Evolutionary conservation across 2,797 vertebrate genomes (phyloP), one percentile per base, ranked within the genome.

Genomic region (Melanotaenia boesemani): DNA sequence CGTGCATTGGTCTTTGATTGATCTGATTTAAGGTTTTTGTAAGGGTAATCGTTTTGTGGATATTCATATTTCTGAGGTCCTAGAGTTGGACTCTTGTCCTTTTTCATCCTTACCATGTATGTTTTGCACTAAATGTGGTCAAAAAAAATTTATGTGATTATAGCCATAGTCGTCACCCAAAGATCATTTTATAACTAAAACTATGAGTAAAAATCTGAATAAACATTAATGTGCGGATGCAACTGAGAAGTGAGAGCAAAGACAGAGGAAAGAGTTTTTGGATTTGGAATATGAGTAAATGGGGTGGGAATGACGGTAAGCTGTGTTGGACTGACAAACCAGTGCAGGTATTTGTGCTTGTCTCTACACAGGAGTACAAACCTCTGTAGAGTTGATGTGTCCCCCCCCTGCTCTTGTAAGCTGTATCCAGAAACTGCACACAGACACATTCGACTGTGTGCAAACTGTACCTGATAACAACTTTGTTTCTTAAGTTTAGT

Each of bases 311-410:
- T 10, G 13, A 41, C 6, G 46, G 11, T 81, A 72, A 63, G 28
- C 72, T 75, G 15, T 10, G 8, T 37, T 76, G 70, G 63, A 70
- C 74, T 78, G 76, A 77, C 50, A 60, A 72, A 62, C 54, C 72
- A 58, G 67, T 70, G 66, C 50, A 66, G 63, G 74, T 76, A 13
- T 63, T 39, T 72, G 73, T 41, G 37, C 59, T 86, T 63, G 76
- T 83, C 75, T 50, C 57, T 58, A 36, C 56, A 68, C 22, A 39
- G 63, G 61, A 30, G 67, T 55, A 63, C 69, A 67, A 66, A 74
- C 48, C 64, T 50, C 63, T 68, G 22, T 2, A 16, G 52, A 67
- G 54, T 9, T 70, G 36, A 7, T 56, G 22, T 28, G 46, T 44
- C 54, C 22, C 77, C 52, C 20, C 26, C 26, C 26, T 26, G 28